phyloP scores from a whole-genome alignment of 2,888 invertebrate species.

The Heteropelma amictum region DNA sequence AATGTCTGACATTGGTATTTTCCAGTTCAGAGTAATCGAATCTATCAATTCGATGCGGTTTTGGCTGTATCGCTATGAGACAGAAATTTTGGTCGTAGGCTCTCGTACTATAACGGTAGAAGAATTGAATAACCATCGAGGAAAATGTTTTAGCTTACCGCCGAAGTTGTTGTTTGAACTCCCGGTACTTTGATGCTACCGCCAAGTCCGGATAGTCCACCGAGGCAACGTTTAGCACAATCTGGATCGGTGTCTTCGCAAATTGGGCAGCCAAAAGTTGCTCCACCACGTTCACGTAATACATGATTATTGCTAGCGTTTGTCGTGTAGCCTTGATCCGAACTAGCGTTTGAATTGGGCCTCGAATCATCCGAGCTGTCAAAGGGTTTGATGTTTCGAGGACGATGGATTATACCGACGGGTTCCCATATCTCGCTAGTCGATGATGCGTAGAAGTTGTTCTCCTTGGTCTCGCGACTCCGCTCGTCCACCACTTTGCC shows the following conservation, averaged over 20 bases:
- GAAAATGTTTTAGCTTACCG: slow-evolving; percentile 68
- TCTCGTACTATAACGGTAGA: not conserved
- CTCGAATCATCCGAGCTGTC: slow-evolving; percentile 76
- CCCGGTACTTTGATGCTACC: slow-evolving; percentile 61
- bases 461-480: slow-evolving; percentile 85
- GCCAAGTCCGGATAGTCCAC: slow-evolving; percentile 66
- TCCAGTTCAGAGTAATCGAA: no score
- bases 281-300: slow-evolving; percentile 69
- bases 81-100: not conserved
- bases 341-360: slow-evolving; percentile 75
- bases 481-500: slow-evolving; percentile 86
- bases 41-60: not conserved
- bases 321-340: slow-evolving; percentile 76
- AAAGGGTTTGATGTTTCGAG: slow-evolving; percentile 73
- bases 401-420: slow-evolving; percentile 74
- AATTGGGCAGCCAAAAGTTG: slow-evolving; percentile 65
- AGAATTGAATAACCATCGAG: not conserved
- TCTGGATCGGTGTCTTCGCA: slow-evolving; percentile 66
- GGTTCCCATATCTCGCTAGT: slow-evolving; percentile 85
- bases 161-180: slow-evolving; percentile 72
- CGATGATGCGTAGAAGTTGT: slow-evolving; percentile 84
- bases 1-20: not conserved
- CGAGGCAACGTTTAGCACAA: slow-evolving; percentile 69
- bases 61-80: not conserved
- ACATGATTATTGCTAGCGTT: slow-evolving; percentile 74